Evolutionary conservation across 2,113 vertebrate species (phyloP), one percentile per base, ranked within the genome.

Genomic region (Myiozetetes cayanensis): DNA sequence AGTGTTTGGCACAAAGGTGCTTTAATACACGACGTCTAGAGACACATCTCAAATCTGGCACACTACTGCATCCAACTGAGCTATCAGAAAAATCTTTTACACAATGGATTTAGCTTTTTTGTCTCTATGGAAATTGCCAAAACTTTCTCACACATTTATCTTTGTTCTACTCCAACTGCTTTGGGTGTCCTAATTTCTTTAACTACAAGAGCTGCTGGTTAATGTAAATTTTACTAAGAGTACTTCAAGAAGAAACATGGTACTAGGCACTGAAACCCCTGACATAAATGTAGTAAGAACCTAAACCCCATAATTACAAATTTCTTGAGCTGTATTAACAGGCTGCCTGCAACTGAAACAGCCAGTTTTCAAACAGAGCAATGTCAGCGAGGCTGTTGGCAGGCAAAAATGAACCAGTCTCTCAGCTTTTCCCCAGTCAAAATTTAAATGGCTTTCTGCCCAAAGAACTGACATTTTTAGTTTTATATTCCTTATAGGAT

Each of bases 31-130:
- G 13, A 95, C 68, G 53, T 52, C 90, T 94, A 56, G 31, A 58
- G 53, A 61, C 39, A 83, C 53, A 84, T 47, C 87, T 97, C 41
- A 79, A 56, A 85, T 49, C 85, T 97, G 93, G 96, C 94, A 97
- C 73, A 56, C 75, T 80, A 35, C 37, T 87, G 72, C 33, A 90
- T 76, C 94, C 96, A 90, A 31, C 84, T 53, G 90, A 95, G 94
- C 91, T 96, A 93, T 75, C 74, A 90, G 62, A 82, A 96, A 91
- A 90, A 95, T 91, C 85, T 90, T 95, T 86, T 76, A 70, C 87
- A 91, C 47, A 92, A 71, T 82, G 88, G 76, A 85, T 95, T 96
- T 93, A 74, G 52, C 12, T 71, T 55, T 67, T 96, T 90, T 94
- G 74, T 97, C 86, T 95, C 85, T 91, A 62, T 85, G 80, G 93